A percentile compares a stretch with the other conserved stretches of the same genome.
Conservation (phyloP, 1,140 invertebrate genomes). For the Drosophila parvula region DNA sequence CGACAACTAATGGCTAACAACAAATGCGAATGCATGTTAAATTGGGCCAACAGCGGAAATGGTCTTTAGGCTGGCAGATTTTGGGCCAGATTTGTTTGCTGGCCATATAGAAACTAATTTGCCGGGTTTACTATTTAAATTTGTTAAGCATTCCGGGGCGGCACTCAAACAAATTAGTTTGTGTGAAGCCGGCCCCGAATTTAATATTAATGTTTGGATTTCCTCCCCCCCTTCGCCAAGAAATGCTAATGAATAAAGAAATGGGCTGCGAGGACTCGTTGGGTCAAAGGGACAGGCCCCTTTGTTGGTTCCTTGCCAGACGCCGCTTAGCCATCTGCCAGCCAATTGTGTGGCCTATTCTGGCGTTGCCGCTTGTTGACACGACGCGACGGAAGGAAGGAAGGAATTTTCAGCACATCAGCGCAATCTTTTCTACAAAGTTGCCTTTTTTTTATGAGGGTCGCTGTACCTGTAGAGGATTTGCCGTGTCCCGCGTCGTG, state of each 20-base stretch:
- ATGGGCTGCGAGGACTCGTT: constrained; percentile 12
- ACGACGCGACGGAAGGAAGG: constrained; percentile 58
- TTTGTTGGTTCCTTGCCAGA: constrained; percentile 55
- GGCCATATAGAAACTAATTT: constrained; percentile 51
- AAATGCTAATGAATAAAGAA: constrained; percentile 70
- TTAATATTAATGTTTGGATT: constrained; percentile 73
- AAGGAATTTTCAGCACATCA: constrained; percentile 78
- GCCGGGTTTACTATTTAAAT: constrained; percentile 53
- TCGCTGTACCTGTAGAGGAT: constrained; percentile 55
- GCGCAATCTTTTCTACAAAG: constrained; percentile 68
- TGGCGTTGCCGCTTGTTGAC: constrained; percentile 47
- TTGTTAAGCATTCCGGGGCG: constrained; percentile 37
- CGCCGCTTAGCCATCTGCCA: constrained; percentile 70
- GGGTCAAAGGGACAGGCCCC: constrained; percentile 41
- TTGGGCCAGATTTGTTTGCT: constrained; percentile 48
- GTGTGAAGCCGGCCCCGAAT: constrained; percentile 26
- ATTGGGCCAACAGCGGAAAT: constrained; percentile 48
- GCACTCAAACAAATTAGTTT: constrained; percentile 47
- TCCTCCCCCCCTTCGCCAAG: constrained; percentile 30
- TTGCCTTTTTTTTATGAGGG: constrained; percentile 54
- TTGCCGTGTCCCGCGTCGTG: constrained; percentile 18
- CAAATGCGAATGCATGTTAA: constrained; percentile 43
- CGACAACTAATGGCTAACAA: constrained; percentile 43
- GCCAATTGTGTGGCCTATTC: constrained; percentile 73
- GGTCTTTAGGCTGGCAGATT: constrained; percentile 28